Evolutionary conservation across 2,888 invertebrate species (phyloP).

Genomic region (Loripinus fragilis): DNA sequence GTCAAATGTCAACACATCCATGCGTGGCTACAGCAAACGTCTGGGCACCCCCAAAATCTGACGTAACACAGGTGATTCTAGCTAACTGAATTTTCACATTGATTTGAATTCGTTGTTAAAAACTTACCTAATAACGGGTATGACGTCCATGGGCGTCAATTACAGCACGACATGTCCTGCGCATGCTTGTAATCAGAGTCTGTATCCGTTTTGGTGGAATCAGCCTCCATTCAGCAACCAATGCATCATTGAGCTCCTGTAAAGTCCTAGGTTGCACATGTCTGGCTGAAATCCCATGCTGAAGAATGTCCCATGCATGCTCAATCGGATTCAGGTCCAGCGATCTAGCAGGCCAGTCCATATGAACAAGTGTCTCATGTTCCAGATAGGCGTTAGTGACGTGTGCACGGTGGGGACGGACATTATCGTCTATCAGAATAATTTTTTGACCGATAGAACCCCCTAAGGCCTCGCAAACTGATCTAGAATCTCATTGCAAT

Average conservation of each 20-base stretch:
- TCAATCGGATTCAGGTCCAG: conserved; percentile 23
- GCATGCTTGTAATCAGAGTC: conserved; percentile 11
- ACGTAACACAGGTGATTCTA: neutral
- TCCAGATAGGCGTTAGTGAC: neutral
- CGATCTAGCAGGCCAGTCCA: conserved; percentile 23
- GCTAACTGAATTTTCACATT: neutral
- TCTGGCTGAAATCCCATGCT: conserved; percentile 8
- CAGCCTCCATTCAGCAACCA: conserved; percentile 2
- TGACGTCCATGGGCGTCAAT: conserved; percentile 12
- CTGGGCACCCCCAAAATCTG: conserved; percentile 9
- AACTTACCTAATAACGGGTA: neutral
- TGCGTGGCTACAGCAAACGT: conserved; percentile 3
- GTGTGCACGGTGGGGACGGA: neutral
- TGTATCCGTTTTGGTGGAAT: conserved; percentile 1
- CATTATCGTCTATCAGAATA: neutral
- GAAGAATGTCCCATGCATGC: conserved; percentile 25
- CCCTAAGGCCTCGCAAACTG: neutral
- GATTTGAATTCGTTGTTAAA: neutral
- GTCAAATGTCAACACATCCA: neutral
- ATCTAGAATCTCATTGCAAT: neutral
- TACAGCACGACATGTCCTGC: conserved; percentile 7
- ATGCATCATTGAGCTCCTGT: conserved; percentile 16
- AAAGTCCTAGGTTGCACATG: conserved; percentile 24
- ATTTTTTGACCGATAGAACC: neutral
- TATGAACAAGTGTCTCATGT: conserved; percentile 8